A percentile compares a stretch with the other conserved stretches of the same genome.
Evolutionary conservation across 2,113 vertebrate genomes (phyloP).

Genomic region (Anser brachyrhynchus): DNA sequence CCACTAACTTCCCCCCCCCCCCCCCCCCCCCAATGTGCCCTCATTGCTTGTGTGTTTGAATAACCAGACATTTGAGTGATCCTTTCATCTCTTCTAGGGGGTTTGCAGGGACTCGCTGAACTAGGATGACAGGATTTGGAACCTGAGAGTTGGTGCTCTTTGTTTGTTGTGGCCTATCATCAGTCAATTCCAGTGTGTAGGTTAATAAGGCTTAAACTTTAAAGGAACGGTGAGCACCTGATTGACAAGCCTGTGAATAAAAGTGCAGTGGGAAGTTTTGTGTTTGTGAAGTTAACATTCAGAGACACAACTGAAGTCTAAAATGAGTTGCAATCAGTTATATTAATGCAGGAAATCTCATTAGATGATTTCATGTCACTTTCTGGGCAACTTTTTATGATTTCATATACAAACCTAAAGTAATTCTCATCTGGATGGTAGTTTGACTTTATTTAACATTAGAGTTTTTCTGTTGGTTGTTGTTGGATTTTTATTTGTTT

Average conservation of each 20-base stretch:
- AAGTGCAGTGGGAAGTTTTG: constrained; percentile 80
- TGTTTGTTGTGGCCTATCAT: constrained; percentile 82
- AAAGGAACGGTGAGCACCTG: constrained; percentile 83
- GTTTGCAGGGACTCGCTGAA: constrained; percentile 79
- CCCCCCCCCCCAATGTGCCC: constrained; percentile 12
- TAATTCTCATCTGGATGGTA: not conserved
- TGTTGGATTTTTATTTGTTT: too few species aligned
- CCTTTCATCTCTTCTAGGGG: constrained; percentile 83
- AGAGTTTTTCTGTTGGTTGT: not conserved
- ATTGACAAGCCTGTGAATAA: constrained; percentile 85
- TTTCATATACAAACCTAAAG: not conserved
- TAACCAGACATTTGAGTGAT: constrained; percentile 82
- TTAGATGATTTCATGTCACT: constrained; percentile 28
- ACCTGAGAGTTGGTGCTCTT: constrained; percentile 82
- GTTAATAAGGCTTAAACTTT: constrained; percentile 90
- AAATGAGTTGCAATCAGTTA: constrained; percentile 48
- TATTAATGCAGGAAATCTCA: constrained; percentile 42
- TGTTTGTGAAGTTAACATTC: constrained; percentile 76
- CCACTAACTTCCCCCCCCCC: constrained; percentile 47
- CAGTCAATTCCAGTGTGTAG: constrained; percentile 85
- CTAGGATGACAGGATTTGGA: constrained; percentile 84
- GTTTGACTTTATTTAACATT: not conserved
- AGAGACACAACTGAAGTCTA: constrained; percentile 68
- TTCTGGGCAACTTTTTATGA: not conserved
- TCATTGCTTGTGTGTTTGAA: constrained; percentile 75